Evolutionary conservation across 2,797 vertebrate genomes (phyloP).

Genomic region (Octomys mimax): DNA sequence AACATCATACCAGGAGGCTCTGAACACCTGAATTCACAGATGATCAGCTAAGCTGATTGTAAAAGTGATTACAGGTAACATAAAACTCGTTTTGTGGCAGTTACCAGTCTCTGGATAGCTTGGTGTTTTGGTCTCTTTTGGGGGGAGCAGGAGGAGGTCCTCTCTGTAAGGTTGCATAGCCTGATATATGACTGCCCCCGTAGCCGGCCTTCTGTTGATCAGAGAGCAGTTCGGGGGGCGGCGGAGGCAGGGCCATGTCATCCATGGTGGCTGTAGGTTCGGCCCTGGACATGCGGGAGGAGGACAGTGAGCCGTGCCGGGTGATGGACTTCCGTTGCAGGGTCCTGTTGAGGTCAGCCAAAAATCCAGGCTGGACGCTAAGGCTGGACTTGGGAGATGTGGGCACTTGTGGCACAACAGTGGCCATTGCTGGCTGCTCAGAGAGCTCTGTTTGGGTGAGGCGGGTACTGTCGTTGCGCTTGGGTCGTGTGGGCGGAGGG

Average conservation of each 20-base stretch:
- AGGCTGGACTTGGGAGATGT: constrained; percentile 95
- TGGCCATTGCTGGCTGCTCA: constrained; percentile 87
- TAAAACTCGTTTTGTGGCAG: neutral
- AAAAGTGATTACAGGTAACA: constrained; percentile 10
- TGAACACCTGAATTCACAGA: constrained; percentile 67
- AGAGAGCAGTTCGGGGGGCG: constrained; percentile 95
- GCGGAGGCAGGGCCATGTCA: constrained; percentile 96
- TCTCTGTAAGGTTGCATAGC: constrained; percentile 97
- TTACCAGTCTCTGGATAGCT: constrained; percentile 96
- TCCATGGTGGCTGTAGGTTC: constrained; percentile 96
- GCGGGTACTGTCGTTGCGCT: constrained; percentile 93
- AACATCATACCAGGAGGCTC: constrained; percentile 71
- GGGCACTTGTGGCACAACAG: constrained; percentile 91
- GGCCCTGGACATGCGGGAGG: constrained; percentile 89
- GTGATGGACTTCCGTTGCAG: constrained; percentile 97
- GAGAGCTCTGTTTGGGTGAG: constrained; percentile 89
- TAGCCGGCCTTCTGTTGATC: constrained; percentile 92
- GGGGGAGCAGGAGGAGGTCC: constrained; percentile 96
- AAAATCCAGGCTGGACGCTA: constrained; percentile 95
- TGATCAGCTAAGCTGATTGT: constrained; percentile 44
- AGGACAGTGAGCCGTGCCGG: constrained; percentile 95
- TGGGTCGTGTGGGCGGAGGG: constrained; percentile 92
- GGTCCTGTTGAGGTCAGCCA: constrained; percentile 97
- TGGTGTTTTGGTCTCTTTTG: constrained; percentile 96
- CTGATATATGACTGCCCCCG: constrained; percentile 95